A percentile compares a stretch with the other conserved stretches of the same genome.
phyloP scores from a whole-genome alignment of 2,888 invertebrate genomes.

The Slavum lentiscoides region DNA sequence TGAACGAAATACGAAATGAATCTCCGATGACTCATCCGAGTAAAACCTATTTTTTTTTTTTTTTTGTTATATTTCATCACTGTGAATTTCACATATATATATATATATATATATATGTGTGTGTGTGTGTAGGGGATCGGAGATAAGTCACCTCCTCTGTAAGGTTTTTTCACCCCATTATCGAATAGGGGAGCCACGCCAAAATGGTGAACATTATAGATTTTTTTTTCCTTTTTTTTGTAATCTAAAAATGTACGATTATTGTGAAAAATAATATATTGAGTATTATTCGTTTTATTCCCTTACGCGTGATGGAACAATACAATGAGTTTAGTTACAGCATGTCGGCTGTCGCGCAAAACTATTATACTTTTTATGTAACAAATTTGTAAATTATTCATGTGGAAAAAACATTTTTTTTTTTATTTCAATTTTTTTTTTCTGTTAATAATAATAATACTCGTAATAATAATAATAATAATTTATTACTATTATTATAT shows the following conservation, averaged over 20 bases:
- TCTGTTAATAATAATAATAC: background rate
- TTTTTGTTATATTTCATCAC: conserved; percentile 34
- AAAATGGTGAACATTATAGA: conserved; percentile 38
- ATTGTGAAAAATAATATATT: conserved; percentile 27
- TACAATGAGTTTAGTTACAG: conserved; percentile 19
- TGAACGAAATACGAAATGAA: background rate
- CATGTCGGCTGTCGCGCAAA: conserved; percentile 7
- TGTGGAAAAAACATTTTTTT: background rate
- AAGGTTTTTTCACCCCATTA: conserved; percentile 38
- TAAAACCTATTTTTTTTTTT: conserved; percentile 27
- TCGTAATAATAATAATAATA: too few relatives aligned
- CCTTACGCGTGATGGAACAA: background rate
- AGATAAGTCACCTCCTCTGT: conserved; percentile 43
- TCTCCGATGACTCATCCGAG: conserved; percentile 29
- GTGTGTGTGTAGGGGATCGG: conserved; percentile 10
- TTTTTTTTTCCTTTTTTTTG: background rate
- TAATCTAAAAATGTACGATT: conserved; percentile 38
- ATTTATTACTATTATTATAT: too few relatives aligned
- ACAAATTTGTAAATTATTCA: background rate
- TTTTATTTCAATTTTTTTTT: background rate
- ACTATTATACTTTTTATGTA: background rate
- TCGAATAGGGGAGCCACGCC: conserved; percentile 37
- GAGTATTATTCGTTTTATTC: conserved; percentile 35
- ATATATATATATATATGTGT: background rate
- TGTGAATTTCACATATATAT: conserved; percentile 22